Conservation (phyloP, 2,888 invertebrate genomes). For the Eupithecia tripunctaria region DNA sequence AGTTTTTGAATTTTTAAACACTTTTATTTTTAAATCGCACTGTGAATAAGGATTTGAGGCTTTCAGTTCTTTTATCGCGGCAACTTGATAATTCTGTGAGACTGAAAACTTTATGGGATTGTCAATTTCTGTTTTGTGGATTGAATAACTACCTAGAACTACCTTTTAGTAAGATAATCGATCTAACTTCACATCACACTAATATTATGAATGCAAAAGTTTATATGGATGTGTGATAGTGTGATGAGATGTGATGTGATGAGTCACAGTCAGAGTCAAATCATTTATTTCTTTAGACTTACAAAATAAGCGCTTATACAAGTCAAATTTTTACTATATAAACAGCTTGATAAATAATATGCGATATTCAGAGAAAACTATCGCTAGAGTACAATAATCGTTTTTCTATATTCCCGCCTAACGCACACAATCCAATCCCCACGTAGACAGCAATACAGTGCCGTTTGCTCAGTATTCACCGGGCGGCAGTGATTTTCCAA, state of each 20-base stretch:
- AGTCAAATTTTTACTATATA: too few relatives aligned
- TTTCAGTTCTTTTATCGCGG: constrained; percentile 43
- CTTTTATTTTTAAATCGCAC: constrained; percentile 68
- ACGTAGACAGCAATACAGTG: constrained; percentile 35
- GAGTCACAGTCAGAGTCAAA: too few relatives aligned
- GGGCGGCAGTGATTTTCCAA: constrained; percentile 80
- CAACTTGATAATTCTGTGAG: constrained; percentile 30
- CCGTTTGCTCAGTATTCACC: constrained; percentile 71
- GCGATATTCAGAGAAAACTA: neutral
- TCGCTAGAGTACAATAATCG: neutral
- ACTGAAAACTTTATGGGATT: neutral
- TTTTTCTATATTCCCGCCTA: neutral
- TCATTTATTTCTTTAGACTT: too few relatives aligned
- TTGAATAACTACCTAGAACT: neutral
- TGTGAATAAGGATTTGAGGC: constrained; percentile 54
- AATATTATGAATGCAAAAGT: too few relatives aligned
- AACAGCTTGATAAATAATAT: too few relatives aligned
- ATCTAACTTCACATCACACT: too few relatives aligned
- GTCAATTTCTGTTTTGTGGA: neutral
- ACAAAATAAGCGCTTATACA: too few relatives aligned
- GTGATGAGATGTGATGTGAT: too few relatives aligned
- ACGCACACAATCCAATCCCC: neutral
- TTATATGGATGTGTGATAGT: too few relatives aligned
- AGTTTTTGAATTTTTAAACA: constrained; percentile 67
- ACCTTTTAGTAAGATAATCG: too few relatives aligned